phyloP scores from a whole-genome alignment of 2,113 vertebrate genomes.

The Isurus oxyrinchus region DNA sequence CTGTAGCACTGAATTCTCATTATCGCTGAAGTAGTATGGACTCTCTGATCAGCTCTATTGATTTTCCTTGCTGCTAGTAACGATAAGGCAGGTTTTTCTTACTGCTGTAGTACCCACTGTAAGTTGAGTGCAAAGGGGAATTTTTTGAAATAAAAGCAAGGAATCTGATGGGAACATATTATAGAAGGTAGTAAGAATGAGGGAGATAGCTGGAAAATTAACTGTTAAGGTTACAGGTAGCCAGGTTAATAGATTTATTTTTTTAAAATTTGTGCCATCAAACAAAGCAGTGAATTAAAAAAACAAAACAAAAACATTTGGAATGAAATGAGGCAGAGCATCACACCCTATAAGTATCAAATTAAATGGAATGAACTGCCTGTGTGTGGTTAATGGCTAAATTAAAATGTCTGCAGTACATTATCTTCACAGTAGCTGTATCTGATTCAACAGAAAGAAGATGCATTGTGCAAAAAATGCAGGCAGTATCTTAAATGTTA shows the following conservation, averaged over 20 bases:
- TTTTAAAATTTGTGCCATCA: not conserved
- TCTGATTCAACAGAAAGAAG: not conserved
- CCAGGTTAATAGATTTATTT: slow-evolving; percentile 15
- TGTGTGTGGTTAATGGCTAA: slow-evolving; percentile 28
- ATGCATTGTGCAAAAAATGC: not conserved
- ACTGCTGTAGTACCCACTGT: not conserved
- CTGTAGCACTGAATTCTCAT: not conserved
- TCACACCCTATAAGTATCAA: not conserved
- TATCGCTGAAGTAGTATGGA: slow-evolving; percentile 17
- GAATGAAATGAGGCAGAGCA: slow-evolving; percentile 26
- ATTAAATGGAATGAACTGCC: slow-evolving; percentile 28
- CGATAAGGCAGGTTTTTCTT: slow-evolving; percentile 19
- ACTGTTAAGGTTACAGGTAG: not conserved
- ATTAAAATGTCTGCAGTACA: not conserved
- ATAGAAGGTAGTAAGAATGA: not conserved
- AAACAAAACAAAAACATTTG: slow-evolving; percentile 18
- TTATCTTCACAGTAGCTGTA: not conserved
- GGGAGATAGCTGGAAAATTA: not conserved
- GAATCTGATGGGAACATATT: not conserved
- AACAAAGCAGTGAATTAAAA: slow-evolving; percentile 11
- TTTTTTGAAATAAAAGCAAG: slow-evolving; percentile 18
- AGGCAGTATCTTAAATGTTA: not conserved
- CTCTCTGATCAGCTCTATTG: slow-evolving; percentile 24
- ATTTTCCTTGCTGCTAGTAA: slow-evolving; percentile 17
- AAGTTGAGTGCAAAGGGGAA: not conserved